These are phyloP conservation scores for Chlorops oryzae DNA, from an alignment of 1,140 invertebrate species.

Conservation along the genomic window DNA sequence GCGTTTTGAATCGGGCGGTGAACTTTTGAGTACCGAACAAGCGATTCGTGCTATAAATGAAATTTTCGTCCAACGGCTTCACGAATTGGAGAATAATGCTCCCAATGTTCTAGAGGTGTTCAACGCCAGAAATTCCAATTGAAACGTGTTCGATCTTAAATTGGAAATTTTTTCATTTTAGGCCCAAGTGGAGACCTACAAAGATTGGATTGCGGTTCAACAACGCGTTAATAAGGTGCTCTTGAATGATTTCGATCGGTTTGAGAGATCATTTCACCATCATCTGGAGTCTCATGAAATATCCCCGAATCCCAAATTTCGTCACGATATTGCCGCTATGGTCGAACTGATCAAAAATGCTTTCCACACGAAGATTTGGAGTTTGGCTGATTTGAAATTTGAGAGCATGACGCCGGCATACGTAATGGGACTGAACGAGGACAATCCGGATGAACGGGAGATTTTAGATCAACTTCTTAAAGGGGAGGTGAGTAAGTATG, in stretches of 20 bases:
- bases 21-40: too few relatives aligned
- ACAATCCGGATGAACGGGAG: not conserved
- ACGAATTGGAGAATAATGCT: too few relatives aligned
- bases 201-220: conserved; percentile 40
- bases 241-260: conserved; percentile 25
- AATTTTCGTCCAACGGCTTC: too few relatives aligned
- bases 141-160: too few relatives aligned
- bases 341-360: conserved; percentile 28
- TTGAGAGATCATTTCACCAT: conserved; percentile 25
- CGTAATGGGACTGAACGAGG: conserved; percentile 17
- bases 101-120: too few relatives aligned
- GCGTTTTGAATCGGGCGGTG: too few relatives aligned
- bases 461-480: too few relatives aligned
- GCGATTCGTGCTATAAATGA: too few relatives aligned
- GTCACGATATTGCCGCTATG: conserved; percentile 26
- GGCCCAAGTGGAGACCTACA: conserved; percentile 30
- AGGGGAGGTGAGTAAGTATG: too few relatives aligned
- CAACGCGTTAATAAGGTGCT: conserved; percentile 26
- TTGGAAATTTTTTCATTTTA: conserved; percentile 21
- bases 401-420: conserved; percentile 28
- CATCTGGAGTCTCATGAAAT: conserved; percentile 9
- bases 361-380: conserved; percentile 25
- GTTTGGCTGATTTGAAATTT: conserved; percentile 17
- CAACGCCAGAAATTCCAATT: too few relatives aligned
- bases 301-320: conserved; percentile 5